Conservation (phyloP, 2,888 invertebrate genomes). For the Eupithecia insigniata region DNA sequence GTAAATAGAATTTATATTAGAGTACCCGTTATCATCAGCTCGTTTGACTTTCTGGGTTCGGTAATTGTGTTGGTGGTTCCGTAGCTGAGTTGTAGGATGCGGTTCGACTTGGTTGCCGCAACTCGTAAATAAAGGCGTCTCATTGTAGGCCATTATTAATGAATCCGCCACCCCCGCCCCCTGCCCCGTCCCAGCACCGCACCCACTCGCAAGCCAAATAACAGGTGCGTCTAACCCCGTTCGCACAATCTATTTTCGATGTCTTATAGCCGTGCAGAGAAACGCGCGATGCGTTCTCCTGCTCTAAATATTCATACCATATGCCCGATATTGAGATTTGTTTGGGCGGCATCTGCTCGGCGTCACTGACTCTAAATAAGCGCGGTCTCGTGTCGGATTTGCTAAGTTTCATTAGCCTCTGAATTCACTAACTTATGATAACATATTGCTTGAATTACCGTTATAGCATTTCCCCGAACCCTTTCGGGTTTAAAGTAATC, state of each 20-base stretch:
- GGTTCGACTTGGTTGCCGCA: slow-evolving; percentile 73
- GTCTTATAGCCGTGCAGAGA: slow-evolving; percentile 81
- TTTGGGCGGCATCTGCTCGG: slow-evolving; percentile 81
- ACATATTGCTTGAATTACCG: slow-evolving; percentile 66
- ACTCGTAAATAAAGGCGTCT: slow-evolving; percentile 83
- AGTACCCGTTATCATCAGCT: not conserved
- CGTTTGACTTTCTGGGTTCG: slow-evolving; percentile 33
- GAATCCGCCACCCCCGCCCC: slow-evolving; percentile 74
- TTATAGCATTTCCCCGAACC: not conserved
- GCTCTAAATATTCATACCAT: slow-evolving; percentile 83
- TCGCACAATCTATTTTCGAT: slow-evolving; percentile 84
- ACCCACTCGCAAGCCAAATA: slow-evolving; percentile 78
- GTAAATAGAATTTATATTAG: slow-evolving; percentile 12
- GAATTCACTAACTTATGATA: slow-evolving; percentile 73
- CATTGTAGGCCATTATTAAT: slow-evolving; percentile 83
- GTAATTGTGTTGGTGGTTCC: slow-evolving; percentile 47
- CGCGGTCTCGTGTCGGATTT: slow-evolving; percentile 72
- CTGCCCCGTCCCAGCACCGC: slow-evolving; percentile 60
- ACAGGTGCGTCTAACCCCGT: slow-evolving; percentile 85
- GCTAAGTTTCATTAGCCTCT: slow-evolving; percentile 78
- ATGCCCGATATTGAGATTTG: slow-evolving; percentile 82
- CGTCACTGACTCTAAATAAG: slow-evolving; percentile 76
- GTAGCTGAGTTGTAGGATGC: slow-evolving; percentile 60
- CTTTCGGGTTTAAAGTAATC: slow-evolving; percentile 6
- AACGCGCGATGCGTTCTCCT: slow-evolving; percentile 76